These are phyloP conservation scores for Poeciliopsis turrubarensis DNA, from an alignment of 2,113 vertebrate genomes.

Conservation along the genomic window DNA sequence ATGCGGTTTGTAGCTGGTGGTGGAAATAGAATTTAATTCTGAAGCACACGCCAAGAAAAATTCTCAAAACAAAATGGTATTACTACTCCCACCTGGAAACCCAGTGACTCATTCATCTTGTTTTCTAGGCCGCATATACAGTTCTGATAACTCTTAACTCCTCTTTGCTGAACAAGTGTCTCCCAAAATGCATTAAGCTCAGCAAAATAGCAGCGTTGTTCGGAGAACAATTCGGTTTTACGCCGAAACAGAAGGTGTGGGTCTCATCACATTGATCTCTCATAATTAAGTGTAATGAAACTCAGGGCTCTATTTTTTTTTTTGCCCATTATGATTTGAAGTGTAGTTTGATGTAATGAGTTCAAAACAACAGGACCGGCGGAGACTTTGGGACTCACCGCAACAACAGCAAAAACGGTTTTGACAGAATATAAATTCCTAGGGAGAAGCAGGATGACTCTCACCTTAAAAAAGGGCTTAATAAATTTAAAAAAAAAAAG, in stretches of 20 bases:
- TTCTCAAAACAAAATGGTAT: constrained; percentile 3
- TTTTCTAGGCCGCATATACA: constrained; percentile 9
- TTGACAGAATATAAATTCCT: constrained; percentile 52
- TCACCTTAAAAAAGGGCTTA: constrained; percentile 60
- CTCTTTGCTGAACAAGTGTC: constrained; percentile 1
- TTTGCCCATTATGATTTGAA: constrained; percentile 53
- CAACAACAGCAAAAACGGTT: constrained; percentile 49
- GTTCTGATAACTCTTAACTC: neutral
- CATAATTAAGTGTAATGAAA: constrained; percentile 60
- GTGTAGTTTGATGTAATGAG: constrained; percentile 61
- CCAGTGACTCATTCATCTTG: neutral
- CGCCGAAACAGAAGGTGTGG: constrained; percentile 25
- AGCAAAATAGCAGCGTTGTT: constrained; percentile 20
- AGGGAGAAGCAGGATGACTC: constrained; percentile 42
- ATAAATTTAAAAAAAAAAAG: constrained; percentile 32
- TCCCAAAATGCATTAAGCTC: constrained; percentile 5
- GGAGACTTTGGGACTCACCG: constrained; percentile 37
- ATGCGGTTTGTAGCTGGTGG: constrained; percentile 12
- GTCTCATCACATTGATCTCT: constrained; percentile 46
- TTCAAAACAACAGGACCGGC: constrained; percentile 62
- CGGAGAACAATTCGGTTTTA: constrained; percentile 3
- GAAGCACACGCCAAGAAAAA: constrained; percentile 9
- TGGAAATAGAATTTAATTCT: constrained; percentile 9
- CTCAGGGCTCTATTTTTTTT: constrained; percentile 31
- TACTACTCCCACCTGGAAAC: constrained; percentile 7